Percentiles rank a stretch among this genome's conserved stretches.
phyloP scores from a whole-genome alignment of 2,797 vertebrate species.

The Schizothorax lantsangensis region DNA sequence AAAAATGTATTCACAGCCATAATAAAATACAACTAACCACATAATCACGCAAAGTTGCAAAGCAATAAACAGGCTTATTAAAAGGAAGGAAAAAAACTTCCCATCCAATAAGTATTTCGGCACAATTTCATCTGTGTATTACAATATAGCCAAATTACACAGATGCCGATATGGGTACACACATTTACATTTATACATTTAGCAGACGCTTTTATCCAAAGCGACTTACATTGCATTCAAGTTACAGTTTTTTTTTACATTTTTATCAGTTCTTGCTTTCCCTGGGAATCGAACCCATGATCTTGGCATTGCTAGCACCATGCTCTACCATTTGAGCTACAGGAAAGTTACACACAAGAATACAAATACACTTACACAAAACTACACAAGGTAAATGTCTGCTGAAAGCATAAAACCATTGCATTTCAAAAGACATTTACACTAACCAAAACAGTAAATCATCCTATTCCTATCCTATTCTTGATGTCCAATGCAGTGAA shows the following conservation, averaged over 20 bases:
- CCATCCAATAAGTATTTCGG: neutral
- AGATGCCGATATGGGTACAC: neutral
- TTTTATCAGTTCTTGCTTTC: too few species aligned
- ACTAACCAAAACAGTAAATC: neutral
- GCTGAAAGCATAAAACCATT: conserved; percentile 13
- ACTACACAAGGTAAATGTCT: neutral
- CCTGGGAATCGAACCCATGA: too few species aligned
- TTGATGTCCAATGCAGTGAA: neutral
- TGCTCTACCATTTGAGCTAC: too few species aligned
- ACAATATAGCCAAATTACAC: neutral
- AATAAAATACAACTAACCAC: neutral
- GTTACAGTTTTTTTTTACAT: too few species aligned
- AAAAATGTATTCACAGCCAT: neutral
- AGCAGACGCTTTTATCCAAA: too few species aligned
- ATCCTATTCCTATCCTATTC: neutral
- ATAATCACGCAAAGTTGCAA: neutral
- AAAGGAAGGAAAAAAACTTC: neutral
- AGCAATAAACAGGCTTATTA: neutral
- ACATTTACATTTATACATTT: too few species aligned
- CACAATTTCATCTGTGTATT: neutral
- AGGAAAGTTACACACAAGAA: neutral
- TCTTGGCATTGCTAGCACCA: too few species aligned
- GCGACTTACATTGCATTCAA: too few species aligned
- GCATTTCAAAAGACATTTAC: neutral
- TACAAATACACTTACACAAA: neutral